Evolutionary conservation across 2,888 invertebrate species (phyloP).

Genomic region (Anarsia innoxiella): DNA sequence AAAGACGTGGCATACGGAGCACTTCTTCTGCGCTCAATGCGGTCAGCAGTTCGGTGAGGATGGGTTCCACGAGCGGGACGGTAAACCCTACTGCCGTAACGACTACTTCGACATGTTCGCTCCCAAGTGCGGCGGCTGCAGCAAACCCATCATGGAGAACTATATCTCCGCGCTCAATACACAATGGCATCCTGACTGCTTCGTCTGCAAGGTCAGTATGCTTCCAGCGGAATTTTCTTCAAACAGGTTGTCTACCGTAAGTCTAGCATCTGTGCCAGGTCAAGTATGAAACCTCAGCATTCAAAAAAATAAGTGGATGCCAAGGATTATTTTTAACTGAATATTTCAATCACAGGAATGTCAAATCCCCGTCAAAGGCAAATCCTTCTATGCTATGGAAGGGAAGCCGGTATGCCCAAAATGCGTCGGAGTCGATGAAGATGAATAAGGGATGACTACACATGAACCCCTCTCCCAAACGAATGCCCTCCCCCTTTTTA

Average conservation of each 20-base stretch:
- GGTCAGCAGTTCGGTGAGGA: slow-evolving; percentile 98
- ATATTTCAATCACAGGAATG: slow-evolving; percentile 84
- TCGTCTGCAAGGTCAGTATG: slow-evolving; percentile 97
- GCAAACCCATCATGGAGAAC: slow-evolving; percentile 96
- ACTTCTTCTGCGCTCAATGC: slow-evolving; percentile 98
- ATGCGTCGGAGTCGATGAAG: slow-evolving; percentile 94
- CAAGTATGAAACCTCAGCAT: slow-evolving; percentile 41
- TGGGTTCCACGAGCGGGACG: slow-evolving; percentile 97
- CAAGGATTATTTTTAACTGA: slow-evolving; percentile 25
- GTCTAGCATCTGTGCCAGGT: slow-evolving; percentile 42
- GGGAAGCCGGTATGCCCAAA: slow-evolving; percentile 96
- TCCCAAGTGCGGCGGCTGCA: slow-evolving; percentile 97
- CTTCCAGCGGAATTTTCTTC: too few relatives aligned
- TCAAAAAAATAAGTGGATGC: slow-evolving; percentile 23
- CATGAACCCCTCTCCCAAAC: slow-evolving; percentile 33
- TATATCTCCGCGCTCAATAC: slow-evolving; percentile 98
- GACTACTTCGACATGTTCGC: slow-evolving; percentile 99
- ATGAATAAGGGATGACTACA: slow-evolving; percentile 73
- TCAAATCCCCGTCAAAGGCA: slow-evolving; percentile 93
- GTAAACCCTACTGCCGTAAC: slow-evolving; percentile 95
- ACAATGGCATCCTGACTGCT: slow-evolving; percentile 99
- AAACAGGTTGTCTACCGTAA: too few relatives aligned
- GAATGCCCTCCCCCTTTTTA: slow-evolving; percentile 65
- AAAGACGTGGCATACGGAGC: slow-evolving; percentile 99
- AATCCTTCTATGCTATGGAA: slow-evolving; percentile 98